Evolutionary conservation across 2,888 invertebrate genomes (phyloP).

Genomic region (Tupiocoris notatus): DNA sequence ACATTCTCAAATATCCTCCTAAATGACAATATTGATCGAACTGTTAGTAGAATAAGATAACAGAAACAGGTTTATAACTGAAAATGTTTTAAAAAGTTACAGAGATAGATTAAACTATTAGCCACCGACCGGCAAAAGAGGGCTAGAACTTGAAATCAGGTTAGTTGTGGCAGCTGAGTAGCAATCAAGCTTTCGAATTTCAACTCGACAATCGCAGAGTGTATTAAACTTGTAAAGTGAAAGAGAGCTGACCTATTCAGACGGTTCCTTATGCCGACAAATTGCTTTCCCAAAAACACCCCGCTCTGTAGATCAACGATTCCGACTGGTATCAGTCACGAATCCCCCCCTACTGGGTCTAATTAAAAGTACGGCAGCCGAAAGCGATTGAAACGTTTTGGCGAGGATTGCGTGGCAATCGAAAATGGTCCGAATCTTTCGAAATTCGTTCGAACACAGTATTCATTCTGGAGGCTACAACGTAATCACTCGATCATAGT

Average conservation of each 20-base stretch:
- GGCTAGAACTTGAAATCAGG: neutral
- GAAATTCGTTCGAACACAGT: no score
- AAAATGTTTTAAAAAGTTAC: no score
- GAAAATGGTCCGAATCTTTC: neutral
- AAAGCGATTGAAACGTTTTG: conserved; percentile 18
- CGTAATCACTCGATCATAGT: no score
- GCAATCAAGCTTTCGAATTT: neutral
- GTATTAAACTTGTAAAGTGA: neutral
- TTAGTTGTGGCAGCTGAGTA: neutral
- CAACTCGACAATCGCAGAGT: neutral
- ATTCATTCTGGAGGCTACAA: no score
- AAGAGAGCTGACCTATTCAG: neutral
- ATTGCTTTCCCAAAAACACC: conserved; percentile 28
- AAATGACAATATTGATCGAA: no score
- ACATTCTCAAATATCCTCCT: no score
- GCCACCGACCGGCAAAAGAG: neutral
- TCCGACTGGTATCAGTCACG: conserved; percentile 34
- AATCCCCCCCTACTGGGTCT: neutral
- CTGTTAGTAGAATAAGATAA: no score
- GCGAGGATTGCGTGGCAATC: neutral
- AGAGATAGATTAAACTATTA: no score
- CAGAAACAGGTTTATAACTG: no score
- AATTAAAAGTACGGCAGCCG: conserved; percentile 28
- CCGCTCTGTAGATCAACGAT: conserved; percentile 13
- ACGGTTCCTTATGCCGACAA: conserved; percentile 11